Percentiles rank a stretch among this genome's conserved stretches.
These are phyloP conservation scores for Piaya cayana DNA, from an alignment of 2,113 vertebrate genomes.

Conservation along the genomic window DNA sequence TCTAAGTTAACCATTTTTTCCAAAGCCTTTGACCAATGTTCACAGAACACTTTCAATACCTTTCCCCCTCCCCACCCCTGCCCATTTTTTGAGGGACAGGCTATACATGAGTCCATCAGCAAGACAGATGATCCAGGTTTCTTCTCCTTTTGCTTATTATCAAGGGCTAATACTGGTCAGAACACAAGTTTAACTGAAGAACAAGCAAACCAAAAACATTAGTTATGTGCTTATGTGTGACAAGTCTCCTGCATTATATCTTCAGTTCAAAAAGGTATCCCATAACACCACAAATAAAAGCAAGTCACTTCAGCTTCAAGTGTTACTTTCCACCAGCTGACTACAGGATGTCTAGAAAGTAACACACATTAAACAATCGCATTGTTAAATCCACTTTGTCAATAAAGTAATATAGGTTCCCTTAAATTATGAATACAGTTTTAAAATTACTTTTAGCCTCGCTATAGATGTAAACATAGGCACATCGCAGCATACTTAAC, in stretches of 20 bases:
- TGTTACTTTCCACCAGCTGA: background rate
- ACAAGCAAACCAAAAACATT: background rate
- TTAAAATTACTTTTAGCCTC: background rate
- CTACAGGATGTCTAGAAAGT: background rate
- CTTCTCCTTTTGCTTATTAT: background rate
- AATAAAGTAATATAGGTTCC: background rate
- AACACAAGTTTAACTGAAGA: background rate
- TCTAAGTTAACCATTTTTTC: background rate
- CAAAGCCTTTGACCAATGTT: background rate
- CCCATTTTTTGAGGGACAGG: background rate
- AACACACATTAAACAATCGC: background rate
- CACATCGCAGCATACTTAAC: background rate
- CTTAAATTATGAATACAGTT: background rate
- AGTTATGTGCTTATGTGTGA: background rate
- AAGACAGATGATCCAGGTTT: background rate
- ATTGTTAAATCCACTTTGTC: background rate
- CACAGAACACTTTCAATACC: background rate
- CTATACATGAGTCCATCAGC: background rate
- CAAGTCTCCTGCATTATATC: background rate
- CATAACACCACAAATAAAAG: background rate
- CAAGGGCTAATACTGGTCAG: background rate
- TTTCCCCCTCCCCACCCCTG: rapidly evolving
- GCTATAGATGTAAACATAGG: background rate
- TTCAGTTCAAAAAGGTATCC: background rate
- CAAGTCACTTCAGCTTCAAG: background rate